Percentiles rank a stretch among this genome's conserved stretches.
Conservation (phyloP, 2,888 invertebrate species). For the Ornithoptera alexandrae region DNA sequence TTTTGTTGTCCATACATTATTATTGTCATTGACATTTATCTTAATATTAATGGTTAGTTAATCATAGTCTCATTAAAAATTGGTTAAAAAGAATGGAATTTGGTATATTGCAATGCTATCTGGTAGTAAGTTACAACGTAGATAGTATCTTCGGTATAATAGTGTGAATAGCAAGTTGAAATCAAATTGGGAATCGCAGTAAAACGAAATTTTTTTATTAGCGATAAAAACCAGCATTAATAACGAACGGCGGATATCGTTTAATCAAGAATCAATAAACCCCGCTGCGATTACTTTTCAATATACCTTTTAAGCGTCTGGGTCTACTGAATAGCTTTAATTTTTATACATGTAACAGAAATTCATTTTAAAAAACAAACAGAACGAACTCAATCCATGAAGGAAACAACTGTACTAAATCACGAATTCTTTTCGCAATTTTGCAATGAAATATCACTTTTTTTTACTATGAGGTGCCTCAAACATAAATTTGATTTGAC, state of each 20-base stretch:
- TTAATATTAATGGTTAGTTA: too few relatives aligned
- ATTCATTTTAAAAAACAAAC: not conserved
- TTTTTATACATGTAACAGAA: not conserved
- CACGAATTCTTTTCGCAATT: too few relatives aligned
- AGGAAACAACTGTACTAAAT: not conserved
- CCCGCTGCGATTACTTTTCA: constrained; percentile 22
- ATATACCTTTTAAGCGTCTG: constrained; percentile 10
- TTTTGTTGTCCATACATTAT: too few relatives aligned
- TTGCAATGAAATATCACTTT: not conserved
- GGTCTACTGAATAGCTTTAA: constrained; percentile 9
- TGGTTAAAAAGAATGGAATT: too few relatives aligned
- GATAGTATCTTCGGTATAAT: not conserved
- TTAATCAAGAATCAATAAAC: constrained; percentile 25
- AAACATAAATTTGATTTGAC: not conserved
- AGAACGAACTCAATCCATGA: not conserved
- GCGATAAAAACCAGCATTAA: constrained; percentile 24
- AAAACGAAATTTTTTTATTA: constrained; percentile 14
- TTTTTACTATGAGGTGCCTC: not conserved
- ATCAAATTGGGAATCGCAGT: not conserved
- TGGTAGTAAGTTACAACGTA: too few relatives aligned
- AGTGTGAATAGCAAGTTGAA: not conserved
- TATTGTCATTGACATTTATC: too few relatives aligned
- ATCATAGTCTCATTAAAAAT: too few relatives aligned
- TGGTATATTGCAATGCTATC: too few relatives aligned
- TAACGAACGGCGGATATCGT: constrained; percentile 22